A percentile compares a stretch with the other conserved stretches of the same genome.
These are phyloP conservation scores for Prionace glauca DNA, from an alignment of 2,797 vertebrate species.

Conservation along the genomic window DNA sequence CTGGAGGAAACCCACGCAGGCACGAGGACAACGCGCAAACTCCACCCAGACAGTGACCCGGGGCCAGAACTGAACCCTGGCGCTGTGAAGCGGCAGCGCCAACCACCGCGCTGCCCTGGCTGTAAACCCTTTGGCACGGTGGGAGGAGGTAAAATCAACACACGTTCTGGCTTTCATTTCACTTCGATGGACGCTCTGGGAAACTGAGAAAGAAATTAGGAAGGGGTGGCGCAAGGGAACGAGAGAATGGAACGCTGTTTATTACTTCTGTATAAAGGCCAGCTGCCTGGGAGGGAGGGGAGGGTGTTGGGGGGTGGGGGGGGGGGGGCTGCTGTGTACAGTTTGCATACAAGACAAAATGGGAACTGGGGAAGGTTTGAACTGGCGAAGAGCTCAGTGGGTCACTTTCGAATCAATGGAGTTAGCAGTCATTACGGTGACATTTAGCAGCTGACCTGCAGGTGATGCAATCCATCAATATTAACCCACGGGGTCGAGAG, in stretches of 20 bases:
- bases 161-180: too few relatives aligned
- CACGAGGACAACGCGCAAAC: too few relatives aligned
- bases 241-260: too few relatives aligned
- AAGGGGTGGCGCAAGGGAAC: conserved; percentile 39
- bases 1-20: too few relatives aligned
- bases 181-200: background rate
- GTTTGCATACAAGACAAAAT: background rate
- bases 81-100: too few relatives aligned
- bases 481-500: background rate
- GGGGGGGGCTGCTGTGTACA: background rate
- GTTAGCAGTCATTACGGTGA: background rate
- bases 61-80: too few relatives aligned
- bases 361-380: background rate
- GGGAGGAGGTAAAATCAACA: too few relatives aligned
- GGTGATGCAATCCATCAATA: background rate
- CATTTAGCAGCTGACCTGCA: background rate
- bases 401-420: background rate
- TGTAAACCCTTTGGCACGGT: too few relatives aligned
- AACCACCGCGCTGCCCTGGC: too few relatives aligned
- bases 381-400: background rate
- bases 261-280: too few relatives aligned
- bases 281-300: background rate
- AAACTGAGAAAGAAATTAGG: conserved; percentile 45
- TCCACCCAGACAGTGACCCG: too few relatives aligned
- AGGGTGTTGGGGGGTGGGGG: background rate